Evolutionary conservation across 2,888 invertebrate species (phyloP).

Genomic region (Nomada goodeniana): DNA sequence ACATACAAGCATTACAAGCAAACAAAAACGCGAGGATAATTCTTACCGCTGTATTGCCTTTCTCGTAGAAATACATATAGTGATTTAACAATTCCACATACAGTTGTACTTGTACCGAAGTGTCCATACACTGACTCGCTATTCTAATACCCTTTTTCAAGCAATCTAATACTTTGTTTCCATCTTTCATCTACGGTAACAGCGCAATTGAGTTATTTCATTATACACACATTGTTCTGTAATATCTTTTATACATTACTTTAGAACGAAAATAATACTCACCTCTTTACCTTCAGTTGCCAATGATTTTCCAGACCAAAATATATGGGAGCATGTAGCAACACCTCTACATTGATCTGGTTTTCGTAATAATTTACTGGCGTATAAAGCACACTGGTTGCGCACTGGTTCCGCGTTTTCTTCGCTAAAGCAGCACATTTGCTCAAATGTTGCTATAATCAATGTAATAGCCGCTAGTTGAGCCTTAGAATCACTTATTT

Average conservation of each 20-base stretch:
- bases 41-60: conserved; percentile 89
- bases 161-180: conserved; percentile 96
- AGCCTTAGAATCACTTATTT: conserved; percentile 98
- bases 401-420: conserved; percentile 98
- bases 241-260: background rate
- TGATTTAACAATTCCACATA: conserved; percentile 97
- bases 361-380: conserved; percentile 97
- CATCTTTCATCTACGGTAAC: conserved; percentile 91
- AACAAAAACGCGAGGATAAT: background rate
- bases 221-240: background rate
- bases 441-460: conserved; percentile 97
- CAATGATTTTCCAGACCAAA: conserved; percentile 95
- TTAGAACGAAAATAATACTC: conserved; percentile 34
- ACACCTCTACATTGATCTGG: conserved; percentile 99
- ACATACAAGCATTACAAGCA: background rate
- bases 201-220: background rate
- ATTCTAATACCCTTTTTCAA: conserved; percentile 97
- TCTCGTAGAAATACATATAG: conserved; percentile 96
- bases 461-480: conserved; percentile 98
- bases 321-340: conserved; percentile 96
- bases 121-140: conserved; percentile 99
- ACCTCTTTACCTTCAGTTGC: conserved; percentile 85
- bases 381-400: conserved; percentile 97
- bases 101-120: conserved; percentile 97
- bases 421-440: conserved; percentile 96